Conservation (phyloP, 2,113 vertebrate genomes). For the Potamarius usumacintae region DNA sequence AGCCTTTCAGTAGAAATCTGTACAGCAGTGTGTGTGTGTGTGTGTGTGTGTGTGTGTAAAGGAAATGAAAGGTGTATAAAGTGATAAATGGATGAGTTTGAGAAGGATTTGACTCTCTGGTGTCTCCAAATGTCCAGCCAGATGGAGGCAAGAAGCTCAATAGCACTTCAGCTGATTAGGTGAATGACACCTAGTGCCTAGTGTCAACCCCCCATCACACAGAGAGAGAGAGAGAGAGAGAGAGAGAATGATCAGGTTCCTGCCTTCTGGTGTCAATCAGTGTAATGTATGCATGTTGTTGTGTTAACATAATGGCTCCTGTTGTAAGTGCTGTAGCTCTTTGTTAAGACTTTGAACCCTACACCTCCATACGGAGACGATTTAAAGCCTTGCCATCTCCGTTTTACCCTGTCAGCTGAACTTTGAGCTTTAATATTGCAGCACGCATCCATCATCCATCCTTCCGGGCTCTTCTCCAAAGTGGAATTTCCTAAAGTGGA, state of each 20-base stretch:
- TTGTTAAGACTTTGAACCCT: slow-evolving; percentile 28
- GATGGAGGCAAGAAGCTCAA: slow-evolving; percentile 46
- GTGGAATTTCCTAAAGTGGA: slow-evolving; percentile 41
- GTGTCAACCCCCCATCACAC: slow-evolving; percentile 15
- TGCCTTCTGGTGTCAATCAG: slow-evolving; percentile 47
- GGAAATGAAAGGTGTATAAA: background rate
- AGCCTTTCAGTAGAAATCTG: background rate
- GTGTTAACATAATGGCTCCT: slow-evolving; percentile 46
- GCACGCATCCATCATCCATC: slow-evolving; percentile 24
- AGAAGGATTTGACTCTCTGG: slow-evolving; percentile 29
- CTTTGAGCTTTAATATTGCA: slow-evolving; percentile 43
- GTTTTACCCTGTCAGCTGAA: slow-evolving; percentile 44
- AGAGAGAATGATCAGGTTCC: slow-evolving; percentile 31
- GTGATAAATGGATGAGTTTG: slow-evolving; percentile 16
- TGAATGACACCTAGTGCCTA: slow-evolving; percentile 30
- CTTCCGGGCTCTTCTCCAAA: slow-evolving; percentile 1
- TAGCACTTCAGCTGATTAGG: slow-evolving; percentile 55
- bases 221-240: too few species aligned
- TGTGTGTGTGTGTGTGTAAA: background rate
- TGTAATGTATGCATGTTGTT: slow-evolving; percentile 47
- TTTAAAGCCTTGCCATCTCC: slow-evolving; percentile 9
- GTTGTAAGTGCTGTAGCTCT: slow-evolving; percentile 36
- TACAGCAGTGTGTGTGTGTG: background rate
- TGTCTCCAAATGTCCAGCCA: slow-evolving; percentile 38
- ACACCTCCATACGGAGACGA: slow-evolving; percentile 33